These are phyloP conservation scores for Neodiprion lecontei DNA, from an alignment of 1,140 invertebrate genomes.

Conservation along the genomic window DNA sequence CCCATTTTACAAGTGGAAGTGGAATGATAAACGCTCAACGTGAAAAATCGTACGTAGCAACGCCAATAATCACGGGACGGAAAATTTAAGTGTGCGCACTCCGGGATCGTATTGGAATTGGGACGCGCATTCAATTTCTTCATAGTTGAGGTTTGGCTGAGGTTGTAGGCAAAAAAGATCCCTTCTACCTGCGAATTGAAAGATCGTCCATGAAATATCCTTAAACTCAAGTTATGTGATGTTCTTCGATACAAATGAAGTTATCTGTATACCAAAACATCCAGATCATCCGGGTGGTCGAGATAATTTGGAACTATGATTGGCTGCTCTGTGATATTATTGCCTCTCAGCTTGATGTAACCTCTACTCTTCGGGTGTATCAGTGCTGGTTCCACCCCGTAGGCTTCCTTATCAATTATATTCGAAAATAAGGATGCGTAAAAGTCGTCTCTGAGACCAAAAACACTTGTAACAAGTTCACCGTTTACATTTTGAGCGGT, in stretches of 20 bases:
- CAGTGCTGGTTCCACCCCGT: conserved; percentile 73
- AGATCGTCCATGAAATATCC: too few relatives aligned
- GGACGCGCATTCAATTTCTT: conserved; percentile 69
- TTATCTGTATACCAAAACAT: conserved; percentile 64
- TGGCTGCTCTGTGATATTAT: conserved; percentile 77
- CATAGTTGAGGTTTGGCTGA: conserved; percentile 73
- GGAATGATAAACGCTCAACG: neutral
- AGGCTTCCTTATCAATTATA: conserved; percentile 58
- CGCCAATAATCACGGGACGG: neutral
- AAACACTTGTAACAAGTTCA: conserved; percentile 69
- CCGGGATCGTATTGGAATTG: conserved; percentile 70
- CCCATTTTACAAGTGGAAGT: neutral
- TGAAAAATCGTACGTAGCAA: neutral
- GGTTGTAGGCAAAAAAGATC: conserved; percentile 73
- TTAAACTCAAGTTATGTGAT: too few relatives aligned
- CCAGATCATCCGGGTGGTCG: conserved; percentile 70
- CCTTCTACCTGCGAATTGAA: conserved; percentile 63
- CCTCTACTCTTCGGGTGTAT: conserved; percentile 80
- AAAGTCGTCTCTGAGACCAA: conserved; percentile 70
- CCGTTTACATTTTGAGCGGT: conserved; percentile 75
- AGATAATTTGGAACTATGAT: conserved; percentile 82
- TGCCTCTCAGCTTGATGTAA: conserved; percentile 68
- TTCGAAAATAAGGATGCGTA: conserved; percentile 65
- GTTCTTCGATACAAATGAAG: conserved; percentile 17
- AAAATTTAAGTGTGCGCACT: conserved; percentile 66